Conservation (phyloP, 2,113 vertebrate genomes). For the Choloepus hoffmanni region DNA sequence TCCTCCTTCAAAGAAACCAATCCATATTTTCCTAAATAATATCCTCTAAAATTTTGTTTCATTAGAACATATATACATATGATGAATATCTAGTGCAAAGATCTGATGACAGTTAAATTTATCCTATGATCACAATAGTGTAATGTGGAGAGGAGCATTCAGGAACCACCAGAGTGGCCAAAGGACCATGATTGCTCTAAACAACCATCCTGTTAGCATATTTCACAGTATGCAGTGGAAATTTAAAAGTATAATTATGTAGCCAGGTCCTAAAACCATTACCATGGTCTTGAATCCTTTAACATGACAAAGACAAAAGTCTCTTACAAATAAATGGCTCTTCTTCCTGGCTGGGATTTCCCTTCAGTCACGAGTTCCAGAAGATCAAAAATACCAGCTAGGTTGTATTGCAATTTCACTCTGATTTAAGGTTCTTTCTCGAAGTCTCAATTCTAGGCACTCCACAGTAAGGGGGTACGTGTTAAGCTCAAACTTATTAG, state of each 20-base stretch:
- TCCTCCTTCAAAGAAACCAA: conserved; percentile 7
- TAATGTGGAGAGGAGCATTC: not conserved
- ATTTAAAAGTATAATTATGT: not conserved
- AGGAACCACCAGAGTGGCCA: not conserved
- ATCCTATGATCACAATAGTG: not conserved
- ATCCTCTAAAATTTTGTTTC: not conserved
- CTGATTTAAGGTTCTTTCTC: conserved; percentile 86
- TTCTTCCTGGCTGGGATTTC: not conserved
- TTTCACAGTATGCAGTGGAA: conserved; percentile 16
- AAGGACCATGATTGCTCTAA: not conserved
- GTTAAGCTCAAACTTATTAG: conserved; percentile 89
- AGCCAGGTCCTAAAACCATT: not conserved
- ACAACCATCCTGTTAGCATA: not conserved
- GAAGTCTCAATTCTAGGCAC: conserved; percentile 87
- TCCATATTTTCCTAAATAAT: not conserved
- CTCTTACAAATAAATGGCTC: not conserved
- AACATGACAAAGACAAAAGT: not conserved
- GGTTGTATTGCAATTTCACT: conserved; percentile 83
- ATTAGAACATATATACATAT: not conserved
- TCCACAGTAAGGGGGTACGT: conserved; percentile 87
- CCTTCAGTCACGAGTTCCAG: not conserved
- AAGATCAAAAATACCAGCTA: conserved; percentile 86
- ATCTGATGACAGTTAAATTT: not conserved
- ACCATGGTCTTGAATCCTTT: not conserved
- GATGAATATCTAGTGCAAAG: not conserved